These are phyloP conservation scores for Cordylochernes scorpioides DNA, from an alignment of 2,888 invertebrate species.

Conservation along the genomic window DNA sequence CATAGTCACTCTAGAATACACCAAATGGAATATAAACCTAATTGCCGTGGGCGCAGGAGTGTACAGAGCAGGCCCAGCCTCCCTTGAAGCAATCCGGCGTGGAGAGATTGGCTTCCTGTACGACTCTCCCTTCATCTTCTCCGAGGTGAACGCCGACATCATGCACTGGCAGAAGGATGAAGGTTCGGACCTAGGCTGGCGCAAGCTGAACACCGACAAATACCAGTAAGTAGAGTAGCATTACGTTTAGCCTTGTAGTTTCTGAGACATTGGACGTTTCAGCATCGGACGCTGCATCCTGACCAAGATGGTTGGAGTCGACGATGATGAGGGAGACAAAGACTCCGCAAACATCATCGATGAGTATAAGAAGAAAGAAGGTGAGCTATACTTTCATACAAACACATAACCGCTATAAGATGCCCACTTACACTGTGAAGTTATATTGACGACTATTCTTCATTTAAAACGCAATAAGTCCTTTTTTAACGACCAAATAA, in stretches of 20 bases:
- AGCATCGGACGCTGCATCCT: conserved; percentile 41
- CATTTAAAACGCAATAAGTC: too few relatives aligned
- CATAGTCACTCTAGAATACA: too few relatives aligned
- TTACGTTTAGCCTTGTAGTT: neutral
- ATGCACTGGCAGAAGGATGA: conserved; percentile 48
- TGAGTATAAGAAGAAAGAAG: conserved; percentile 43
- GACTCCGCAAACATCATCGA: conserved; percentile 41
- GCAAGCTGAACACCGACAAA: conserved; percentile 40
- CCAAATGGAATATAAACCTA: too few relatives aligned
- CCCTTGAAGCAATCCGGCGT: conserved; percentile 40
- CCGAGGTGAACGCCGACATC: conserved; percentile 48
- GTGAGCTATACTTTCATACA: too few relatives aligned
- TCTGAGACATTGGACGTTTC: neutral
- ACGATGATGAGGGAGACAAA: conserved; percentile 39
- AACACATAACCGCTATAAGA: too few relatives aligned
- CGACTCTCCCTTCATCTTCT: conserved; percentile 44
- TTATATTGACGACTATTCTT: too few relatives aligned
- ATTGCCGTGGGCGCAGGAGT: conserved; percentile 6
- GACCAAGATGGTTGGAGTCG: conserved; percentile 37
- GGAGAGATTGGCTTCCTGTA: conserved; percentile 45
- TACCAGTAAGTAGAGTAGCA: conserved; percentile 32
- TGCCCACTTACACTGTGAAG: too few relatives aligned
- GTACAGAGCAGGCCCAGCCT: conserved; percentile 31
- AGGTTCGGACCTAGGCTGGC: conserved; percentile 35
- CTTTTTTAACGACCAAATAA: too few relatives aligned